phyloP scores from a whole-genome alignment of 2,797 vertebrate species.

The Bradypus variegatus region DNA sequence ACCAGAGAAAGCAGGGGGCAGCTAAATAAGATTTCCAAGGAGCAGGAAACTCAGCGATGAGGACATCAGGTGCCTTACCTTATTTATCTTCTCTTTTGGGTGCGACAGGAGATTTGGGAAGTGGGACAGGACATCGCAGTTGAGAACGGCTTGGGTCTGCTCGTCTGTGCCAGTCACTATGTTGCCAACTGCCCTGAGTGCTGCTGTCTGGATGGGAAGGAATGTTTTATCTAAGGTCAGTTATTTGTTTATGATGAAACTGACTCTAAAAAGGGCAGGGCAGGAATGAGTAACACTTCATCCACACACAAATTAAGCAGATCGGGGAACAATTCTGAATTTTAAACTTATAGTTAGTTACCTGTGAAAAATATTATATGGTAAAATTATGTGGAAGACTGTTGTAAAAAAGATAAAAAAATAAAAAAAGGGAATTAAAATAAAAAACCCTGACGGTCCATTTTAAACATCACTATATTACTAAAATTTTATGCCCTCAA shows the following conservation, averaged over 20 bases:
- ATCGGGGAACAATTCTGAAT: conserved; percentile 12
- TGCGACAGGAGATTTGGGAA: conserved; percentile 97
- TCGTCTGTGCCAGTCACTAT: conserved; percentile 99
- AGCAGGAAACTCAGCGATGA: neutral
- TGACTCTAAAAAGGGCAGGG: neutral
- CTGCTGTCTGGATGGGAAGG: conserved; percentile 84
- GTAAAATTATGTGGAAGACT: neutral
- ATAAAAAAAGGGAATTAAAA: neutral
- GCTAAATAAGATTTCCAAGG: neutral
- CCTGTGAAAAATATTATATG: conserved; percentile 10
- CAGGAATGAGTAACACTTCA: neutral
- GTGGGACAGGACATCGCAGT: conserved; percentile 96
- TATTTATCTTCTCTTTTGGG: conserved; percentile 99
- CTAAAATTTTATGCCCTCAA: neutral
- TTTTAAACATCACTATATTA: conserved; percentile 5
- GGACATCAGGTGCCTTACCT: conserved; percentile 75
- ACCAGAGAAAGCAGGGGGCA: neutral
- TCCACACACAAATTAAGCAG: conserved; percentile 9
- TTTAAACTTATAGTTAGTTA: conserved; percentile 31
- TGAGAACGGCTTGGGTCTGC: conserved; percentile 98
- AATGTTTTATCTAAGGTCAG: neutral
- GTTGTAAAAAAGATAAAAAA: neutral
- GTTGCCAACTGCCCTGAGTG: conserved; percentile 97
- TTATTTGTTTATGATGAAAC: conserved; percentile 30
- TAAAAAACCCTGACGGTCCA: neutral